Evolutionary conservation across 2,888 invertebrate species (phyloP).

Genomic region (Caenorhabditis imperialis): DNA sequence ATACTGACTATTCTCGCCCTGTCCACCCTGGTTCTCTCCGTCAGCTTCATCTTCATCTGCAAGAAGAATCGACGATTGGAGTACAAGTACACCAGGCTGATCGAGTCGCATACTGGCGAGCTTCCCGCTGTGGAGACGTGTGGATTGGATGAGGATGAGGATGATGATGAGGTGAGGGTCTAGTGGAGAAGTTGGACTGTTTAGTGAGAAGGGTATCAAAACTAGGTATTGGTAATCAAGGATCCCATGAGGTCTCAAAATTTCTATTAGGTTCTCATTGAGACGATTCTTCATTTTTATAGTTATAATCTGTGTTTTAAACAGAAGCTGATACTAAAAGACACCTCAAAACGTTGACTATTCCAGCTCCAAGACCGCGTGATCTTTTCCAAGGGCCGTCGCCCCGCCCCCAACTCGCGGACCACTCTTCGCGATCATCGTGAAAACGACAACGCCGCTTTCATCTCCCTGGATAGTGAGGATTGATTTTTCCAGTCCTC

Average conservation of each 20-base stretch:
- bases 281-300: not conserved
- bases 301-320: too few species aligned
- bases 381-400: slow-evolving; percentile 62
- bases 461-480: slow-evolving; percentile 63
- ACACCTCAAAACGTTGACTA: not conserved
- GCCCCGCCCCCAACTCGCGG: slow-evolving; percentile 17
- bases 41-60: slow-evolving; percentile 54
- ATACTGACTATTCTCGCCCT: slow-evolving; percentile 38
- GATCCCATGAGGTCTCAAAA: not conserved
- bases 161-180: slow-evolving; percentile 63
- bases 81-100: slow-evolving; percentile 74
- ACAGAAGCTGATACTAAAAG: too few species aligned
- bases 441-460: slow-evolving; percentile 54
- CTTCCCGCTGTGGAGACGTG: slow-evolving; percentile 70
- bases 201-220: too few species aligned
- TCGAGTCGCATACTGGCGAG: slow-evolving; percentile 67
- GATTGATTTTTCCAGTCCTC: slow-evolving; percentile 23
- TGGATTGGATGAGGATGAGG: slow-evolving; percentile 72
- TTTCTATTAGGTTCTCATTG: slow-evolving; percentile 1
- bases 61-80: slow-evolving; percentile 66
- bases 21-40: slow-evolving; percentile 25
- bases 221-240: too few species aligned
- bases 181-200: not conserved
- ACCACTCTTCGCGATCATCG: slow-evolving; percentile 26
- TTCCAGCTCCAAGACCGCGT: slow-evolving; percentile 62